Base-by-base conservation (phyloP, 2,888 invertebrate species). In the Tetanocera ferruginea region DNA sequence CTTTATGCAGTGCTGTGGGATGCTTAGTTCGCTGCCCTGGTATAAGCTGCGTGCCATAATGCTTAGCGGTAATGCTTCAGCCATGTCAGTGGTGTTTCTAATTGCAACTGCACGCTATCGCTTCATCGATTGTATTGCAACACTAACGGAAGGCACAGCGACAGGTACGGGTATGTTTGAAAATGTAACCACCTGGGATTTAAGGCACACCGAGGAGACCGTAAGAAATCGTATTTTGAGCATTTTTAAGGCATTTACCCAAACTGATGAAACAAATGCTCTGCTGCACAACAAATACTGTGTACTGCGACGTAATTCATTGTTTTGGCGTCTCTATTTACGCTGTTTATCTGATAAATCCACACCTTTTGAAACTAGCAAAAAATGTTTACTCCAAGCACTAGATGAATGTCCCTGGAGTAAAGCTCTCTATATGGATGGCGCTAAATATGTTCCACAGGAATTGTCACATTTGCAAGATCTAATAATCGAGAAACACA, bases 401-500 rank as follows among this genome's bases (percentile, higher is more conserved):
- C 90, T 93, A 43, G 93, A 93, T 83, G 92, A 91, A 83, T 93
- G 93, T 81, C 93, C 93, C 0, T 93, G 93, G 93, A 90, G 92
- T 74, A 93, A 93, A 88, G 92, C 92, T 5, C 87, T 94, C 62
- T 94, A 94, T 83, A 91, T 93, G 81, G 93, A 93, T 86, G 93
- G 93, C 4, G 93, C 93, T 1, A 92, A 92, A 81, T 91, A 92
- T 83, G 91, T 94, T 55, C 94, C 93, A 49, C 91, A 91, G 79
- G 93, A 93, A 84, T 88, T 93, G 80, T 90, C 92, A 0, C 93
- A 93, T 90, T 92, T 95, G 82, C 94, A 94, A 85, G 95, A 95
- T 90, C 90, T 94, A 77, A 91, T 95, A 85, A 93, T 94, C 74
- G 95, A 95, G 86, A 94, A 95, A 85, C 93, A 93, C 85, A 90